Evolutionary conservation across 2,113 vertebrate species (phyloP).

Genomic region (Nettapus auritus): DNA sequence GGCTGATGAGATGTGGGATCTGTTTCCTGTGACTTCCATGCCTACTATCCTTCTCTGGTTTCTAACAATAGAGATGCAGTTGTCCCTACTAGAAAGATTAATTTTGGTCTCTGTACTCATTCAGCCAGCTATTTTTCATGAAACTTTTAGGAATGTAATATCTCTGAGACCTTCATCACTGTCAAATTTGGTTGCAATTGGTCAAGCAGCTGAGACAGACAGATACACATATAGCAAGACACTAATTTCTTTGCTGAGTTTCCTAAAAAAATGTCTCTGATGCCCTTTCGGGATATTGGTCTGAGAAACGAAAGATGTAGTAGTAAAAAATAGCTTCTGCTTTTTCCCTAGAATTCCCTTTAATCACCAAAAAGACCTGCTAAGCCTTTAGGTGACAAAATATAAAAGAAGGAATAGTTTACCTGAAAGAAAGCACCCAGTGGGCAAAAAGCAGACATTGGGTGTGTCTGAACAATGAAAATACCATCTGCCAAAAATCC

Average conservation of each 20-base stretch:
- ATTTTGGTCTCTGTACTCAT: slow-evolving; percentile 44
- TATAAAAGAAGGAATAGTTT: not conserved
- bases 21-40: slow-evolving; percentile 9
- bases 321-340: not conserved
- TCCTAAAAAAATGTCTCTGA: not conserved
- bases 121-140: slow-evolving; percentile 57
- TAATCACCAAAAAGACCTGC: not conserved
- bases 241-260: not conserved
- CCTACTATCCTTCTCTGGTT: not conserved
- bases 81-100: slow-evolving; percentile 40
- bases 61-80: slow-evolving; percentile 51
- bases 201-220: slow-evolving; percentile 21
- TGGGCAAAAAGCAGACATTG: not conserved
- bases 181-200: slow-evolving; percentile 34
- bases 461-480: not conserved
- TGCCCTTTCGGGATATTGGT: not conserved
- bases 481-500: not conserved
- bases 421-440: not conserved
- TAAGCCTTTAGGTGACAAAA: not conserved
- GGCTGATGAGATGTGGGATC: not conserved
- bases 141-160: slow-evolving; percentile 31
- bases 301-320: not conserved
- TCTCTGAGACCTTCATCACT: slow-evolving; percentile 31
- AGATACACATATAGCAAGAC: not conserved
- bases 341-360: not conserved